Evolutionary conservation across 1,140 invertebrate genomes (phyloP).

Genomic region (Cydia fagiglandana): DNA sequence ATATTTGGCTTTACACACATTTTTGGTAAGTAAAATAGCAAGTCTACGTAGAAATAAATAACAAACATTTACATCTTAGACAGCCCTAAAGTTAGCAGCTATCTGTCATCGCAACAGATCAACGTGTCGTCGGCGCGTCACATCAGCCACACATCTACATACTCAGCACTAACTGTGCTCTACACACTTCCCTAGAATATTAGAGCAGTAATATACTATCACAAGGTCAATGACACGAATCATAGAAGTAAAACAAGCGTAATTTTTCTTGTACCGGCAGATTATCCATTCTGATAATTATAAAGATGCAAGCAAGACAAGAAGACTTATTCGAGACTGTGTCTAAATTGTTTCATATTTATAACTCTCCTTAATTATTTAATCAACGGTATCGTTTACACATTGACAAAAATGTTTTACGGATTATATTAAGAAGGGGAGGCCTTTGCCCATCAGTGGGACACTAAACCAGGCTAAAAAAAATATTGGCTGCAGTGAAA

Average conservation of each 20-base stretch:
- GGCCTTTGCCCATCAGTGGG: too few species aligned
- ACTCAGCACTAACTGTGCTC: slow-evolving; percentile 5
- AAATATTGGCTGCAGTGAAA: not conserved
- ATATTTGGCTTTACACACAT: too few species aligned
- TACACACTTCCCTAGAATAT: slow-evolving; percentile 4
- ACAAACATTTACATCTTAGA: not conserved
- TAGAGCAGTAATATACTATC: not conserved
- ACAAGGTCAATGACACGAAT: not conserved
- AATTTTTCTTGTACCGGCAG: not conserved
- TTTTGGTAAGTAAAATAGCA: too few species aligned
- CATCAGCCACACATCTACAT: slow-evolving; percentile 27
- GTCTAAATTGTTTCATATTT: not conserved
- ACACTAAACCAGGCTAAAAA: too few species aligned
- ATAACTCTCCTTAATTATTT: not conserved
- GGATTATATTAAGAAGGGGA: too few species aligned
- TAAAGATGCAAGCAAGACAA: not conserved
- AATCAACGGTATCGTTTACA: not conserved
- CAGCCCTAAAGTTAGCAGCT: not conserved
- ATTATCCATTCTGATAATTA: not conserved
- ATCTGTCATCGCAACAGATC: slow-evolving; percentile 25
- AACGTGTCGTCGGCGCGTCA: slow-evolving; percentile 19
- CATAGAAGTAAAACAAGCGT: not conserved
- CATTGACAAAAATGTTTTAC: too few species aligned
- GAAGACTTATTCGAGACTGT: not conserved
- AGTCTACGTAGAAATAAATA: not conserved